Base-by-base conservation (phyloP, 2,797 vertebrate species). In the Tadarida brasiliensis region DNA sequence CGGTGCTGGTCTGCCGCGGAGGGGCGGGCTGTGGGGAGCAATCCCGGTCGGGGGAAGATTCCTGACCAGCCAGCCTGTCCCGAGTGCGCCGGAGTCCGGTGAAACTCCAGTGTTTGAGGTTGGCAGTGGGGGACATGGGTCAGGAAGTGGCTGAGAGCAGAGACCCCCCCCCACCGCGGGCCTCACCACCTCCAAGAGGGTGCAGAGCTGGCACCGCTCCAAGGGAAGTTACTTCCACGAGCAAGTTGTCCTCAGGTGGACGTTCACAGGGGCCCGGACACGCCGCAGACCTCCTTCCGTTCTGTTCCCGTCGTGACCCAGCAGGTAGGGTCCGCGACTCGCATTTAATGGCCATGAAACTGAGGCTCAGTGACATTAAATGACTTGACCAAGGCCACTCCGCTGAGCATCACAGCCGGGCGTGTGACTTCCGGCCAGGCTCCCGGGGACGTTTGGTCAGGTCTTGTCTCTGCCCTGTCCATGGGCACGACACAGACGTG, bases 31-130 rank as follows among this genome's bases (percentile, higher is more conserved):
- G 20, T 11, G 71, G 17, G 16, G 17, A 47, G 56, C 33, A 47
- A 11, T 35, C 44, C 70, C 22, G 19, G 44, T 10, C 4, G 26
- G 4, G 0, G 1, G 47, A 65, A 7, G 35, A 20, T 6, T 26
- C 63, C 35, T 51, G 47, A 28, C 24, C 24, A 10, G 44, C 24
- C 56, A 49, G 35, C 67, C 49, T 22, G 51, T 51, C 76, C 24
- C 0, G 0, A 47, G 81, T 7, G 20, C 76, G 10, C n/a, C 14
- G 87, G 33, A 57, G 35, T n/a, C 56, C 51, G 2, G 1, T 11
- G 44, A 82, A 15, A 70, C 39, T 33, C 24, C 7, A 73, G 56
- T 17, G 4, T 77, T 56, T 44, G 56, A 44, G 35, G 33, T 14
- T n/a, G 77, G 44, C 54, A 26, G 16, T 17, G 63, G 39, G 71